phyloP scores from a whole-genome alignment of 2,888 invertebrate species.

The Falcaria lacertinaria region DNA sequence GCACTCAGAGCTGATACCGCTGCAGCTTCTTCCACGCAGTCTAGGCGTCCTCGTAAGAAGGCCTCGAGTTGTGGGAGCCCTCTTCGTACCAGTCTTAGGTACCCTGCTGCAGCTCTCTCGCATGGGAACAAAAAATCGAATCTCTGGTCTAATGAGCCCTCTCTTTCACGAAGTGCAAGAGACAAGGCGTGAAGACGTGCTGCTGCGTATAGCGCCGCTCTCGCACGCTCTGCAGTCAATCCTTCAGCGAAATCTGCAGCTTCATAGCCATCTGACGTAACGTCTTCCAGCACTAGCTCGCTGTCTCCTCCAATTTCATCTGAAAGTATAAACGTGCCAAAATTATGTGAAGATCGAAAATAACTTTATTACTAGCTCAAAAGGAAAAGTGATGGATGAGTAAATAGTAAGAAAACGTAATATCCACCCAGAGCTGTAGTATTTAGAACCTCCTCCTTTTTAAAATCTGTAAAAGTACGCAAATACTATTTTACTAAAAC shows the following conservation, averaged over 20 bases:
- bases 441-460: no score
- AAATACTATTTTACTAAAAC: no score
- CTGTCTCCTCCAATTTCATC: slow-evolving; percentile 73
- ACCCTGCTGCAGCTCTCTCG: slow-evolving; percentile 88
- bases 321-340: no score
- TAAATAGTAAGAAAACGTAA: no score
- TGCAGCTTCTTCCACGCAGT: slow-evolving; percentile 80
- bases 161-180: slow-evolving; percentile 72
- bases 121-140: slow-evolving; percentile 87
- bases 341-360: no score
- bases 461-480: no score
- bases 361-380: no score
- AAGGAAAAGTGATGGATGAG: no score
- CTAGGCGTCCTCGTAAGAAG: slow-evolving; percentile 83
- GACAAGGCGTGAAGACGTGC: slow-evolving; percentile 87
- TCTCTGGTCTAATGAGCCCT: slow-evolving; percentile 67
- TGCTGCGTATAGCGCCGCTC: slow-evolving; percentile 84
- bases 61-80: slow-evolving; percentile 87
- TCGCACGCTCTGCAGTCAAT: slow-evolving; percentile 81
- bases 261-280: slow-evolving; percentile 82
- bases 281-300: slow-evolving; percentile 87
- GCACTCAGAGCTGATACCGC: slow-evolving; percentile 83
- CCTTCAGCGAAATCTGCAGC: slow-evolving; percentile 85
- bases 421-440: no score
- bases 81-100: slow-evolving; percentile 87